These are phyloP conservation scores for Phyllopteryx taeniolatus DNA, from an alignment of 2,113 vertebrate genomes.

Conservation along the genomic window DNA sequence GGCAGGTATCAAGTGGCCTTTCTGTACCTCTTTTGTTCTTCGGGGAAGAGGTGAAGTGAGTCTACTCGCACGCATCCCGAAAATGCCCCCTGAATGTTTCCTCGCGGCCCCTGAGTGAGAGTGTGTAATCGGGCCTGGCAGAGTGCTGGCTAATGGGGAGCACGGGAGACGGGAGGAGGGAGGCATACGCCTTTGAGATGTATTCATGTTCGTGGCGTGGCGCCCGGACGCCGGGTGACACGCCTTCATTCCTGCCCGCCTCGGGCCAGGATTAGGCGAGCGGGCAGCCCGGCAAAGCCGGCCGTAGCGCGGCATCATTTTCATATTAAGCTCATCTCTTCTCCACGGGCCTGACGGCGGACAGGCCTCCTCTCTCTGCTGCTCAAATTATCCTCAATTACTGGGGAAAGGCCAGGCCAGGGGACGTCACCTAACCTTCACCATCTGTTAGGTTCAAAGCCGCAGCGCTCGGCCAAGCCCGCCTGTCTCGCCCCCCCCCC, in stretches of 20 bases:
- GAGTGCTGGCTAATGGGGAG: constrained; percentile 76
- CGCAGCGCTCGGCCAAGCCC: constrained; percentile 70
- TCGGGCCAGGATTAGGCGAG: constrained; percentile 91
- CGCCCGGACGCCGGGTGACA: constrained; percentile 76
- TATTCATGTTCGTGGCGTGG: constrained; percentile 75
- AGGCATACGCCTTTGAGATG: constrained; percentile 67
- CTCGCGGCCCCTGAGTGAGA: constrained; percentile 62
- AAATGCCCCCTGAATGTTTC: constrained; percentile 65
- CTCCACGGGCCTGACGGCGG: constrained; percentile 85
- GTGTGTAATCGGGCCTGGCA: constrained; percentile 78
- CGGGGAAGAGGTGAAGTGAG: constrained; percentile 59
- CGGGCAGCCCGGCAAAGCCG: constrained; percentile 76
- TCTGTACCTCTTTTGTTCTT: constrained; percentile 71
- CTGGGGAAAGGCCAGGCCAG: constrained; percentile 89
- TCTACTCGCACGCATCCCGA: constrained; percentile 59
- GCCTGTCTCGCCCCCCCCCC: constrained; percentile 80
- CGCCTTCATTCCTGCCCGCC: constrained; percentile 81
- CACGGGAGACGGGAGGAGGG: constrained; percentile 62
- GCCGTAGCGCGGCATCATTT: constrained; percentile 89
- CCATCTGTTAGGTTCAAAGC: constrained; percentile 95
- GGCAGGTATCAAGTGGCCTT: constrained; percentile 45
- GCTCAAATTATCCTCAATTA: constrained; percentile 99
- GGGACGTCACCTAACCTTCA: constrained; percentile 97
- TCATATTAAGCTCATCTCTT: constrained; percentile 90
- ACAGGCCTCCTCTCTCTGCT: constrained; percentile 88